Conservation (phyloP, 2,113 vertebrate species). For the Zapornia atra region DNA sequence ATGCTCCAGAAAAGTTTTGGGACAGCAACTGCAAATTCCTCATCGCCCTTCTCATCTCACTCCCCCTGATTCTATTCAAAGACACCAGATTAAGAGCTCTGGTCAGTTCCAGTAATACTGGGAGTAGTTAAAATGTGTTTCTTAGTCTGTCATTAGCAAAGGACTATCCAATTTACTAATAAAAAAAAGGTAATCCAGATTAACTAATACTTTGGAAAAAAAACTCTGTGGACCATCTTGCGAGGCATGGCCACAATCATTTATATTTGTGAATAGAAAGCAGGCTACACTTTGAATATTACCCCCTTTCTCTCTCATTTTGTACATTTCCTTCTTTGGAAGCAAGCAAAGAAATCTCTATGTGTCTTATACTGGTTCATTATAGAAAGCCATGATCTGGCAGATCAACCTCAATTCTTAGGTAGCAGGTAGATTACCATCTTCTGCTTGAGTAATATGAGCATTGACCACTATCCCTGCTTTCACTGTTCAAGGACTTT, state of each 20-base stretch:
- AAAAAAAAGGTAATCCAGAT: background rate
- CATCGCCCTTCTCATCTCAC: background rate
- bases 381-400: background rate
- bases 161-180: background rate
- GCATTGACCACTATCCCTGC: background rate
- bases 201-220: background rate
- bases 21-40: background rate
- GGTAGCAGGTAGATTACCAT: background rate
- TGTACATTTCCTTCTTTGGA: background rate
- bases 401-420: background rate
- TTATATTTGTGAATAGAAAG: rapidly evolving
- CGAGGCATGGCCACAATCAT: background rate
- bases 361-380: background rate
- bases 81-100: background rate
- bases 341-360: background rate
- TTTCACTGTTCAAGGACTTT: background rate
- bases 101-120: background rate
- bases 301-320: background rate
- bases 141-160: background rate
- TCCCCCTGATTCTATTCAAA: background rate
- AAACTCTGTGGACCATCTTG: background rate
- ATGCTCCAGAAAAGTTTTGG: background rate
- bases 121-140: background rate
- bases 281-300: background rate
- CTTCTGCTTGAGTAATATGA: background rate